Evolutionary conservation across 2,888 invertebrate species (phyloP), one percentile per base, ranked within the genome.

Genomic region (Hydrotaea diabolus): DNA sequence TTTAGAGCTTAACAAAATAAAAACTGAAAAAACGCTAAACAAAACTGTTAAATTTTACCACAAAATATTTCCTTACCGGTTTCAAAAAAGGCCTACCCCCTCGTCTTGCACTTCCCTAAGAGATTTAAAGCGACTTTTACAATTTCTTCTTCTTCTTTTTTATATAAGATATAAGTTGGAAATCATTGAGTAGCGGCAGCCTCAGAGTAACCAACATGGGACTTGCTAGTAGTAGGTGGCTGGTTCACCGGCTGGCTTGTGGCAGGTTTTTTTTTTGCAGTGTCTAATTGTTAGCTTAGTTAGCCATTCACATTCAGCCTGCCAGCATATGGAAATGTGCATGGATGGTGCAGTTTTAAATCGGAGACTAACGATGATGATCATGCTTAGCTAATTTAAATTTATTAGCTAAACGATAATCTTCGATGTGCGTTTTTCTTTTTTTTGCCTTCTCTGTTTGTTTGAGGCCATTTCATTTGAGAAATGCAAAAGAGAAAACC

Each of bases 21-120:
- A 9, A 43, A 43, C 43, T 7, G 15, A 73, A 62, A 69, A n/a
- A n/a, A n/a, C n/a, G n/a, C n/a, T n/a, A n/a, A n/a, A n/a, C n/a
- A 69, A 76, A 79, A 55, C 74, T 71, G 46, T 59, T 75, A 77
- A 83, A 77, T 72, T 49, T 71, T 71, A 46, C 83, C 74, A 71
- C 77, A 84, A 84, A 80, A 62, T 64, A 71, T 80, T 83, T 83
- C 9, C 83, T 77, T 83, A 83, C 83, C 80, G 83, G 83, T 83
- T 80, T 72, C 55, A 5, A 21, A 55, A 31, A n/a, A 21, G 21
- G 21, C 23, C 23, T n/a, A n/a, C n/a, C n/a, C 7, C 43, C 43
- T 43, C 43, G 11, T 31, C 31, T 31, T 7, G 3, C 31, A n/a
- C 49, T 49, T 1, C 39, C 39, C 39, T 39, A 4, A 39, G 39